phyloP scores from a whole-genome alignment of 2,113 vertebrate species.

The Leucosticte australis region DNA sequence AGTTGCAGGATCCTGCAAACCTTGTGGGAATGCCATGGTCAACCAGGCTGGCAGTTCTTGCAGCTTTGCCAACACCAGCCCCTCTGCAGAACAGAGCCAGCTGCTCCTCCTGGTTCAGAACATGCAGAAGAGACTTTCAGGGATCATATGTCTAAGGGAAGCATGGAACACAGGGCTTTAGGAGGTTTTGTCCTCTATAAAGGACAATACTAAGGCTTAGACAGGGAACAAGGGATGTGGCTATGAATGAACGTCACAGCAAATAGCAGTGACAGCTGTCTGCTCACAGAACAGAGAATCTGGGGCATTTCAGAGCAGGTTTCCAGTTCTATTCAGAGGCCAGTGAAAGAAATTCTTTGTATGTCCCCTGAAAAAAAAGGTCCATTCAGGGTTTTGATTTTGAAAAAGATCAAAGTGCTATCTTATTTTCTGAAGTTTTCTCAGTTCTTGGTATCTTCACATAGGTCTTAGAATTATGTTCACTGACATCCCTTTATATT shows the following conservation, averaged over 20 bases:
- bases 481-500: not conserved
- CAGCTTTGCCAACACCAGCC: not conserved
- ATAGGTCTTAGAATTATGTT: not conserved
- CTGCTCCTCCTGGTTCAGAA: not conserved
- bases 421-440: not conserved
- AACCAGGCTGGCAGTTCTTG: not conserved
- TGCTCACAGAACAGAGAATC: not conserved
- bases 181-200: not conserved
- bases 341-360: conserved; percentile 24
- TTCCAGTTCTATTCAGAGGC: not conserved
- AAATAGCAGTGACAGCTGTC: not conserved
- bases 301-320: conserved; percentile 27
- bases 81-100: not conserved
- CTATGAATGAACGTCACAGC: not conserved
- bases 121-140: not conserved
- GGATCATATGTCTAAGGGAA: not conserved
- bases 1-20: not conserved
- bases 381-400: not conserved
- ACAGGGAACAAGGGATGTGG: not conserved
- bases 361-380: not conserved
- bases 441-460: not conserved
- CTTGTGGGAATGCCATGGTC: not conserved
- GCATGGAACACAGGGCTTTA: not conserved
- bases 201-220: not conserved
- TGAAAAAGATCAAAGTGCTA: not conserved